phyloP scores from a whole-genome alignment of 2,113 vertebrate species.

The Ictidomys tridecemlineatus region DNA sequence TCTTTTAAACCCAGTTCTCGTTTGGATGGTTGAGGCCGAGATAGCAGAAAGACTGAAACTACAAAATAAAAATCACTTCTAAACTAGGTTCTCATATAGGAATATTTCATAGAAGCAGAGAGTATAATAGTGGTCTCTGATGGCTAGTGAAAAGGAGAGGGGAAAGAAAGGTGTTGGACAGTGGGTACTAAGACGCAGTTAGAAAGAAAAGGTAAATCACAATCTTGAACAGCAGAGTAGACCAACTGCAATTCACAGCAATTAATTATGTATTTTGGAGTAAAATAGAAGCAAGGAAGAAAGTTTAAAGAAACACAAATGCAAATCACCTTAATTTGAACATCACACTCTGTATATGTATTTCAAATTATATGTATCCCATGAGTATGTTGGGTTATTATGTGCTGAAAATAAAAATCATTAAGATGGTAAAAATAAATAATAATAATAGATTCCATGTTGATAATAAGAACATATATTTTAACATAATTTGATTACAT shows the following conservation, averaged over 20 bases:
- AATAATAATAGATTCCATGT: no score
- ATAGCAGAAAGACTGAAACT: background rate
- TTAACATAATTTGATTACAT: no score
- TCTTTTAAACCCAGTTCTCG: no score
- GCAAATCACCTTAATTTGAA: background rate
- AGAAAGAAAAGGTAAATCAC: background rate
- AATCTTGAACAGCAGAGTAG: background rate
- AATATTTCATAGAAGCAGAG: background rate
- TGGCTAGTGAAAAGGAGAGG: background rate
- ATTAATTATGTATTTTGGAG: background rate
- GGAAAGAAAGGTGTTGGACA: background rate
- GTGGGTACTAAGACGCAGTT: background rate
- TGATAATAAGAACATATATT: no score
- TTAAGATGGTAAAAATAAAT: background rate
- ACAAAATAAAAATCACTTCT: background rate
- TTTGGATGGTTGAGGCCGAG: no score
- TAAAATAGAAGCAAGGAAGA: background rate
- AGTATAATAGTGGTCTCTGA: background rate
- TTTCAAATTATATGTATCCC: background rate
- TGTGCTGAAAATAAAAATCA: background rate
- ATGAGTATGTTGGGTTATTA: background rate
- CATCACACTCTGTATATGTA: background rate
- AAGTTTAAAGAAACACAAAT: background rate
- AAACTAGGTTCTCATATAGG: background rate
- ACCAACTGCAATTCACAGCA: background rate